These are phyloP conservation scores for Eulemur rufifrons DNA, from an alignment of 2,113 vertebrate genomes.

Conservation along the genomic window DNA sequence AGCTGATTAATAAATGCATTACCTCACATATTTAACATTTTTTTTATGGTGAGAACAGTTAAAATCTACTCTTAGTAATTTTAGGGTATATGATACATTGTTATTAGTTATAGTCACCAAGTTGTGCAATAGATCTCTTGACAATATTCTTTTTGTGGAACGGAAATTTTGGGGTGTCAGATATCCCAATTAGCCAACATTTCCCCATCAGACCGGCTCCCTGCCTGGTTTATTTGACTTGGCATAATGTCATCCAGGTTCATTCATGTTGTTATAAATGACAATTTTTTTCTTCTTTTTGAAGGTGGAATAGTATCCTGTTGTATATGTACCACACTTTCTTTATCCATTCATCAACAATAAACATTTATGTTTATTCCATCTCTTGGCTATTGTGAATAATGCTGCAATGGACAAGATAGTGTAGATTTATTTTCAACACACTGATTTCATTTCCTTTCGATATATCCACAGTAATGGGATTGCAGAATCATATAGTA, in stretches of 20 bases:
- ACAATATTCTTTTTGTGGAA: neutral
- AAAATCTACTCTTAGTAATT: neutral
- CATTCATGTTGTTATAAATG: neutral
- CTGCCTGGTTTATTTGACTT: neutral
- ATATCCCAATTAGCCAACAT: neutral
- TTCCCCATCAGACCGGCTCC: neutral
- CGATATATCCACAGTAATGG: neutral
- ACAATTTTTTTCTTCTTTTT: neutral
- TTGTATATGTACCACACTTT: neutral
- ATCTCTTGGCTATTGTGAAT: neutral
- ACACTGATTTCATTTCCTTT: neutral
- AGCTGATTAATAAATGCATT: neutral
- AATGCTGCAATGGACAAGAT: neutral
- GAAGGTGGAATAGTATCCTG: neutral
- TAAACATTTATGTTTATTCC: neutral
- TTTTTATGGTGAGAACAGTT: neutral
- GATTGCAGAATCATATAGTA: neutral
- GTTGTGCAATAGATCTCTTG: neutral
- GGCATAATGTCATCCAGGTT: neutral
- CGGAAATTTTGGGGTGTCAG: neutral
- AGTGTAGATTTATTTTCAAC: neutral
- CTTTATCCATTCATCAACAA: too few relatives aligned
- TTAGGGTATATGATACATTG: neutral
- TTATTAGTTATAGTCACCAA: neutral
- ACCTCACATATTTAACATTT: neutral